A percentile compares a stretch with the other conserved stretches of the same genome.
Conservation (phyloP, 2,888 invertebrate species). For the Plutella xylostella region DNA sequence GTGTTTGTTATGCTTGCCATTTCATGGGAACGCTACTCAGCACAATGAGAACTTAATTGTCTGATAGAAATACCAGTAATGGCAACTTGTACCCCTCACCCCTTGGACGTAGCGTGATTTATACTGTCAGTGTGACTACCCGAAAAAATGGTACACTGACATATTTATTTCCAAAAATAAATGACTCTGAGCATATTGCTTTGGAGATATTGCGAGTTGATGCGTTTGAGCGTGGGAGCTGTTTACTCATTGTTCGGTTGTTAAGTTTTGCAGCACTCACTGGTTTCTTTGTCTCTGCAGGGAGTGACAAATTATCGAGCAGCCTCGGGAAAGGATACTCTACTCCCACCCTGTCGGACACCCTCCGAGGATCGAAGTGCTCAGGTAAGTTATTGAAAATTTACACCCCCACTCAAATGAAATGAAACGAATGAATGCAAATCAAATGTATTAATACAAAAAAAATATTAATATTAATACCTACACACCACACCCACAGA, state of each 20-base stretch:
- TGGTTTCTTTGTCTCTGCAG: conserved; percentile 26
- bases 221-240: conserved; percentile 49
- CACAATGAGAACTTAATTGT: conserved; percentile 64
- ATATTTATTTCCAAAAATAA: conserved; percentile 52
- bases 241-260: background rate
- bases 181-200: conserved; percentile 59
- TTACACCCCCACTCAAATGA: no score
- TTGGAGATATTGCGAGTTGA: conserved; percentile 34
- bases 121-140: conserved; percentile 49
- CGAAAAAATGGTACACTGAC: conserved; percentile 37
- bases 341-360: conserved; percentile 51
- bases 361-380: conserved; percentile 58
- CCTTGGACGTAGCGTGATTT: conserved; percentile 36
- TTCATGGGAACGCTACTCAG: conserved; percentile 59
- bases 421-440: no score
- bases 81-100: conserved; percentile 34
- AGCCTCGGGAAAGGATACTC: conserved; percentile 57
- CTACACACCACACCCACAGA: no score
- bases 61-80: conserved; percentile 58
- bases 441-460: no score
- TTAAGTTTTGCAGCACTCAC: background rate
- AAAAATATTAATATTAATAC: no score
- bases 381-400: conserved; percentile 38
- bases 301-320: conserved; percentile 51
- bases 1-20: conserved; percentile 35